phyloP scores from a whole-genome alignment of 2,113 vertebrate genomes.

The Melanerpes formicivorus region DNA sequence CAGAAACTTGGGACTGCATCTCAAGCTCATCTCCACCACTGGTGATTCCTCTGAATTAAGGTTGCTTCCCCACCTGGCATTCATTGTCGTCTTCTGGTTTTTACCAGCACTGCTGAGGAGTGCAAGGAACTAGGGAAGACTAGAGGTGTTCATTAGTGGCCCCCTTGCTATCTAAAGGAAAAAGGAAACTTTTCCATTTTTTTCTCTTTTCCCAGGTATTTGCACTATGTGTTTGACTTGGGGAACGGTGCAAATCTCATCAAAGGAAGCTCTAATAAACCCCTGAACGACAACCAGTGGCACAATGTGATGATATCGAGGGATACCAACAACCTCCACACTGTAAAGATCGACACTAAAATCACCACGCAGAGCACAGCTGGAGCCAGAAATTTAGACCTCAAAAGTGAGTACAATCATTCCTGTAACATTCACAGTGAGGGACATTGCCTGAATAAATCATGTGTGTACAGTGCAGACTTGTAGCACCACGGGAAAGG shows the following conservation, averaged over 20 bases:
- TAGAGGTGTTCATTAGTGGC: neutral
- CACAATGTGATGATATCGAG: conserved; percentile 97
- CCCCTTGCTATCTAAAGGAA: conserved; percentile 29
- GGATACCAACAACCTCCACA: conserved; percentile 96
- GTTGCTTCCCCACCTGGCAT: neutral
- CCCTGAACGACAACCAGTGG: conserved; percentile 97
- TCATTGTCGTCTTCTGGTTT: neutral
- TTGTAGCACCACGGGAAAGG: neutral
- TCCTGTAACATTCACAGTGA: neutral
- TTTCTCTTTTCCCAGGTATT: conserved; percentile 80
- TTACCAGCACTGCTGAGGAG: neutral
- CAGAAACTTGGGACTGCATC: conserved; percentile 3
- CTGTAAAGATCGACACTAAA: conserved; percentile 96
- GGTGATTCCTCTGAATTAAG: neutral
- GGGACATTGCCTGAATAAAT: neutral
- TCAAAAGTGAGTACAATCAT: conserved; percentile 87
- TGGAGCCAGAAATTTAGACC: conserved; percentile 94
- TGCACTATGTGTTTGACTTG: conserved; percentile 96
- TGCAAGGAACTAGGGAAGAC: neutral
- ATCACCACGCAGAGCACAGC: conserved; percentile 93
- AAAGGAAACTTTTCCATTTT: conserved; percentile 50
- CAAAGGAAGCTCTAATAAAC: conserved; percentile 97
- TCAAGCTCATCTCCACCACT: neutral
- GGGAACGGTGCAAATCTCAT: conserved; percentile 96
- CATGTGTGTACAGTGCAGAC: neutral